Evolutionary conservation across 2,888 invertebrate genomes (phyloP), one percentile per base, ranked within the genome.

Genomic region (Bellardia pandia): DNA sequence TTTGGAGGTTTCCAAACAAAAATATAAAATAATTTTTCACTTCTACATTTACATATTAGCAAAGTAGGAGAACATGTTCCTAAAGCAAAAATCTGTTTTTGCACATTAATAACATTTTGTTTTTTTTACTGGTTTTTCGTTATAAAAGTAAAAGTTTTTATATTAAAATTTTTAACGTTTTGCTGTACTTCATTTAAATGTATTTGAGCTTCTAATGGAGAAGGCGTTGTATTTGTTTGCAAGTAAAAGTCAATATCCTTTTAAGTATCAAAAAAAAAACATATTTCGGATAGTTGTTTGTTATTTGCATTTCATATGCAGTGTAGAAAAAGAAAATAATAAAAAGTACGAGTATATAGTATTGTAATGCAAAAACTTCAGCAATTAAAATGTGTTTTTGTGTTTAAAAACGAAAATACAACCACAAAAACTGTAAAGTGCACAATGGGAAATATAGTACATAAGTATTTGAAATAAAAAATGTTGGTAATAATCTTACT

Each of bases 301-400:
- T 76, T 40, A 23, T 71, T 84, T 66, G 8, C 13, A 42, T 64
- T 56, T 68, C 45, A 16, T 14, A 56, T 71, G 45, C 62, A 62
- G 56, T 45, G n/a, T 9, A 9, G 62, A 13, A 75, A 62, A 16
- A 23, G 23, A 23, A 23, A 23, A 23, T 1, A 23, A 62, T 0
- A 62, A 62, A 4, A 48, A 48, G 14, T 30, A 42, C 58, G 45
- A 58, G 16, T 51, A 42, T 42, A 71, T 56, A 62, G 42, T 69
- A 69, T 85, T 62, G 48, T 71, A 85, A 85, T 85, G 75, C 62
- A 48, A 81, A 88, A 88, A 88, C 84, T 88, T 88, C 78, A 60
- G 86, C 86, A 88, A 86, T 88, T 86, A 86, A 88, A 86, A 81
- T 71, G 84, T 74, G 74, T 85, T 79, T 75, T 45, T 60, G 16